A percentile compares a stretch with the other conserved stretches of the same genome.
Evolutionary conservation across 2,888 invertebrate genomes (phyloP).

Genomic region (Leptinotarsa peninsularis): DNA sequence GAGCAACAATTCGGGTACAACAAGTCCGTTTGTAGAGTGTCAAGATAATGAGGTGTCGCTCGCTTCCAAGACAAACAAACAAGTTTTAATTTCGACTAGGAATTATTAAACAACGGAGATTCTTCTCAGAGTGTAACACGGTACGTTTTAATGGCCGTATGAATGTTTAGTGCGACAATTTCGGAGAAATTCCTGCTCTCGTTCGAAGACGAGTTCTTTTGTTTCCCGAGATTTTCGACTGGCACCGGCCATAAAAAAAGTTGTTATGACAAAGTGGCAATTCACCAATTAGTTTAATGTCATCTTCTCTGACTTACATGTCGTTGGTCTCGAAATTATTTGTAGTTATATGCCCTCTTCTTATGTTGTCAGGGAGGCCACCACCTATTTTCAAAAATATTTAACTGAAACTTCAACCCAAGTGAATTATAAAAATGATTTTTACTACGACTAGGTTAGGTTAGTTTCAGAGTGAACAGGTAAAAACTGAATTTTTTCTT

Average conservation of each 20-base stretch:
- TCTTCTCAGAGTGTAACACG: constrained; percentile 8
- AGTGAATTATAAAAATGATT: no score
- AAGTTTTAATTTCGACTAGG: constrained; percentile 12
- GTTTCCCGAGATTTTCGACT: neutral
- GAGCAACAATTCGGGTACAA: constrained; percentile 20
- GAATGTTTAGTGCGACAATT: neutral
- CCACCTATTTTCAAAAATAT: no score
- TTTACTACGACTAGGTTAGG: no score
- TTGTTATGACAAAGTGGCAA: constrained; percentile 2
- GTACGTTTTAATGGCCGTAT: constrained; percentile 13
- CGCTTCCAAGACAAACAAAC: constrained; percentile 7
- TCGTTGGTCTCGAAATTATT: neutral
- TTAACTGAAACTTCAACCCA: no score
- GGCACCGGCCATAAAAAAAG: neutral
- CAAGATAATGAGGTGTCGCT: constrained; percentile 14
- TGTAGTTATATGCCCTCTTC: no score
- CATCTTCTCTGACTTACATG: neutral
- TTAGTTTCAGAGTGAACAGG: no score
- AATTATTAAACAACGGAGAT: constrained; percentile 10
- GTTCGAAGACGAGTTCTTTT: neutral
- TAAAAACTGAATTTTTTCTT: no score
- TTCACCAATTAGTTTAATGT: constrained; percentile 13
- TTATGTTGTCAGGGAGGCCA: no score
- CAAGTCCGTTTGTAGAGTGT: constrained; percentile 23
- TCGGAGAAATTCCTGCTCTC: constrained; percentile 9